phyloP scores from a whole-genome alignment of 2,888 invertebrate species.

The Dilophus febrilis region DNA sequence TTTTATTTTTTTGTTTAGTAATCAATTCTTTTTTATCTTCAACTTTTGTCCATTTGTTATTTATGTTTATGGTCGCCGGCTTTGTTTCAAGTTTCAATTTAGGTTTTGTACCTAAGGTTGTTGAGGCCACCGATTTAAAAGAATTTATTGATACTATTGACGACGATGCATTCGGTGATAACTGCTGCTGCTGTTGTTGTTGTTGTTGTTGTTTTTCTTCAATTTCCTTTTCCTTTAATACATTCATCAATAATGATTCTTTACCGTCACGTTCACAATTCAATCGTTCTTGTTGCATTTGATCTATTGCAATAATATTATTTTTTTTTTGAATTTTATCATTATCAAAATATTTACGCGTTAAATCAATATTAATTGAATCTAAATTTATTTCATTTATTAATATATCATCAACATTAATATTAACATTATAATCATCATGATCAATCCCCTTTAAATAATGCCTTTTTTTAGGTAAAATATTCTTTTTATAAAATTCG shows the following conservation, averaged over 20 bases:
- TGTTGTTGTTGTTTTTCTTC: slow-evolving; percentile 10
- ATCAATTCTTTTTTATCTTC: slow-evolving; percentile 28
- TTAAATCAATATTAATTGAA: slow-evolving; percentile 28
- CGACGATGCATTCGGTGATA: background rate
- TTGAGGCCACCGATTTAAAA: no score
- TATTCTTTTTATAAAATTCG: slow-evolving; percentile 46
- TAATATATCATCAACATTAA: slow-evolving; percentile 50
- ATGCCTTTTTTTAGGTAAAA: slow-evolving; percentile 37
- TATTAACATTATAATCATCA: slow-evolving; percentile 43
- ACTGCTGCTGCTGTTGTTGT: background rate
- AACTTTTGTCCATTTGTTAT: slow-evolving; percentile 26
- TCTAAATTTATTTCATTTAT: slow-evolving; percentile 38
- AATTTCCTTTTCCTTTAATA: slow-evolving; percentile 5
- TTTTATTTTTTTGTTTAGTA: slow-evolving; percentile 29
- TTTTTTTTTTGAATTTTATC: slow-evolving; percentile 9
- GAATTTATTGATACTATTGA: no score
- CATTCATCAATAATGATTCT: no score
- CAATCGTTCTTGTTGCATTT: slow-evolving; percentile 17
- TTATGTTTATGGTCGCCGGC: no score
- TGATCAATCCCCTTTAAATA: slow-evolving; percentile 43
- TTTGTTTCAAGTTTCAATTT: no score
- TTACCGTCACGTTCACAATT: slow-evolving; percentile 18
- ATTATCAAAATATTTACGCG: slow-evolving; percentile 29
- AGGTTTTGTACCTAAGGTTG: no score
- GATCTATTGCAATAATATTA: slow-evolving; percentile 12